A percentile compares a stretch with the other conserved stretches of the same genome.
These are phyloP conservation scores for Aspidiotus rigidus DNA, from an alignment of 2,888 invertebrate species.

Conservation along the genomic window DNA sequence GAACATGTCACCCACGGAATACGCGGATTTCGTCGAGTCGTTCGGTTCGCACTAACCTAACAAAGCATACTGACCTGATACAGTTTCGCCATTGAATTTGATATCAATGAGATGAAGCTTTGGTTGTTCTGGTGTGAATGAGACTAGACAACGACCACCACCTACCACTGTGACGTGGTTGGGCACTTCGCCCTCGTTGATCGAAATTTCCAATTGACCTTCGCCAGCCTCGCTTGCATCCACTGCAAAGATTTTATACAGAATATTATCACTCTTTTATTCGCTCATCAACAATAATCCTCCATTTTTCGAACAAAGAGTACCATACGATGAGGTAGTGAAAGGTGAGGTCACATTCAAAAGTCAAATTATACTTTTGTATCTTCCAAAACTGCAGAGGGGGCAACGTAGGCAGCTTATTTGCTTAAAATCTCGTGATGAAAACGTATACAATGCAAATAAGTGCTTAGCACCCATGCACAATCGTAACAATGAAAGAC, in stretches of 20 bases:
- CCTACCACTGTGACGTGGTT: constrained; percentile 94
- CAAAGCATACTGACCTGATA: constrained; percentile 52
- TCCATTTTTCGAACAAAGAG: neutral
- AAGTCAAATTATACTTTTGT: too few species aligned
- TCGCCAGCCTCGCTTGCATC: constrained; percentile 98
- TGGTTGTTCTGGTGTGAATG: constrained; percentile 84
- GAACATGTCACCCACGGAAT: neutral
- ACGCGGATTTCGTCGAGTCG: neutral
- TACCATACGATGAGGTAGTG: neutral
- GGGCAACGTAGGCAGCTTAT: too few species aligned
- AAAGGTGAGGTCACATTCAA: too few species aligned
- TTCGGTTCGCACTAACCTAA: neutral
- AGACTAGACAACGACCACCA: constrained; percentile 86
- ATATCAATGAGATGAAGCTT: constrained; percentile 90
- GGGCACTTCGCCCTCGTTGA: constrained; percentile 97
- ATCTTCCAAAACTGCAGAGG: too few species aligned
- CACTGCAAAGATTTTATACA: constrained; percentile 52
- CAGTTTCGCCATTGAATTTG: constrained; percentile 90
- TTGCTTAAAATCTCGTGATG: too few species aligned
- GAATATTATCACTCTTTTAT: constrained; percentile 16
- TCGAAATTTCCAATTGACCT: constrained; percentile 97
- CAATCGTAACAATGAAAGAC: too few species aligned
- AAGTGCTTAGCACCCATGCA: too few species aligned
- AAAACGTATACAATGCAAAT: too few species aligned
- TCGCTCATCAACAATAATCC: neutral